Evolutionary conservation across 2,797 vertebrate genomes (phyloP), one percentile per base, ranked within the genome.

Genomic region (Esox lucius): DNA sequence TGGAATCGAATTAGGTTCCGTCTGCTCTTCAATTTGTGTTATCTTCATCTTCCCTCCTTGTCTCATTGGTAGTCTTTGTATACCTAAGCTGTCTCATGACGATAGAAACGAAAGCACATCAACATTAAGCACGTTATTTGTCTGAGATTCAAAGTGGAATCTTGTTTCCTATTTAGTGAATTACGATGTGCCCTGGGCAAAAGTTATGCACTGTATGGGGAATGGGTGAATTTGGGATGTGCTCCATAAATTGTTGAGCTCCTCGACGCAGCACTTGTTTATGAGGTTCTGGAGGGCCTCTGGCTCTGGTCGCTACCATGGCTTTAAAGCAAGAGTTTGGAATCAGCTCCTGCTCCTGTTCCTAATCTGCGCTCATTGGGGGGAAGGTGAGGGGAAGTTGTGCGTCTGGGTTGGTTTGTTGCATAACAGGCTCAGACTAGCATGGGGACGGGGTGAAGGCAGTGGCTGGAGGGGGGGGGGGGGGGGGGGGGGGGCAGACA

Each of bases 31-130:
- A 81, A 24, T 73, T 67, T 68, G 61, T 8, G 1, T 71, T 75
- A 81, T 76, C 81, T 80, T 59, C 9, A 78, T 81, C 75, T 78
- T 22, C 77, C 74, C 71, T 46, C 81, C 81, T 87, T 83, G 80
- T 87, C 84, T 77, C 68, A 68, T 53, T 82, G 79, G 78, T 78
- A 62, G 83, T 86, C 76, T 77, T 87, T 83, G 84, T 86, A 87
- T 71, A 28, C 80, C 56, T 53, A 81, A 87, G 90, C 81, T 81
- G 78, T 83, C 78, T 51, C 76, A 49, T 69, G 22, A 48, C 13
- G 39, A 69, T 28, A 26, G 46, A 26, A 35, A 68, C 39, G n/a
- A 39, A 19, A 68, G 67, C n/a, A 5, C 56, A 59, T 56, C 56
- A 11, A 24, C 8, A 59, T 9, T 24, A 24, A 5, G 56, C 2